Conservation (phyloP, 2,888 invertebrate genomes). For the Tipula unca region DNA sequence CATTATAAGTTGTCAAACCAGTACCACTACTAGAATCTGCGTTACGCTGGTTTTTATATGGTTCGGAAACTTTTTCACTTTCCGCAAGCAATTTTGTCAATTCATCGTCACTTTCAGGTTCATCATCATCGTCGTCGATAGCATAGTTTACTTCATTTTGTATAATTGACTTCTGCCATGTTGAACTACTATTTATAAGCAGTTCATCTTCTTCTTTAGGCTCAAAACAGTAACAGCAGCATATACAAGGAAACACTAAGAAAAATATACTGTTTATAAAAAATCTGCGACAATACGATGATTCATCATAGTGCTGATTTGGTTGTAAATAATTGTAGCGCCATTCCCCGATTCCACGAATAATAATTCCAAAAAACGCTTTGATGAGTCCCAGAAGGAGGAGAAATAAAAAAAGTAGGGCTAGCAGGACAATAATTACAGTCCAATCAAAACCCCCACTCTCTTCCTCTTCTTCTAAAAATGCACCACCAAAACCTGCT, state of each 20-base stretch:
- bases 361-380: conserved; percentile 30
- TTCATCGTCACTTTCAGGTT: background rate
- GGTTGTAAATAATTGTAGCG: conserved; percentile 32
- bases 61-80: conserved; percentile 14
- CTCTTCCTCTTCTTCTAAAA: background rate
- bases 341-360: conserved; percentile 26
- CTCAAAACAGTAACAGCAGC: conserved; percentile 32
- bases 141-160: conserved; percentile 21
- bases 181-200: conserved; percentile 25
- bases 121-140: background rate
- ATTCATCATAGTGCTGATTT: conserved; percentile 27
- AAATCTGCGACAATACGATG: conserved; percentile 29
- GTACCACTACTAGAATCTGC: background rate
- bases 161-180: conserved; percentile 30
- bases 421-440: background rate
- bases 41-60: background rate
- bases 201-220: conserved; percentile 30
- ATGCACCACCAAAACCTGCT: conserved; percentile 29
- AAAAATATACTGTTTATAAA: conserved; percentile 32
- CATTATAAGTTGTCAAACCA: conserved; percentile 22
- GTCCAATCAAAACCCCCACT: background rate
- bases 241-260: conserved; percentile 30
- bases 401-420: conserved; percentile 20
- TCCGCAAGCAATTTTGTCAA: background rate
- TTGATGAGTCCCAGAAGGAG: conserved; percentile 30